Conservation (phyloP, 2,888 invertebrate species). For the Arrhopalites spinosus region DNA sequence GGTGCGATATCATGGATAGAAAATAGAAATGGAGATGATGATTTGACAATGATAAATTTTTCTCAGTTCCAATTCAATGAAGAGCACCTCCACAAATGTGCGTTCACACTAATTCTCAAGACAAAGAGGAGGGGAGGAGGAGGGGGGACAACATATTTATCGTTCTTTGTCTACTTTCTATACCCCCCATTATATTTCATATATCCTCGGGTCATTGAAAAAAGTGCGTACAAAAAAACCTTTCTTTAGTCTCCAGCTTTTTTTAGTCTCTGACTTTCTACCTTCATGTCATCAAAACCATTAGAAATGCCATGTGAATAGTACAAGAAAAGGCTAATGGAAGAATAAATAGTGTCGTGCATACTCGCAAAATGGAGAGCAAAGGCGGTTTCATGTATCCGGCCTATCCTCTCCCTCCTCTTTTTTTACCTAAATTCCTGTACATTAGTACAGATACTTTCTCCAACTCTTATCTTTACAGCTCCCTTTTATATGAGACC, state of each 20-base stretch:
- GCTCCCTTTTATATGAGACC: background rate
- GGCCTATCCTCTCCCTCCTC: background rate
- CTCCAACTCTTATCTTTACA: background rate
- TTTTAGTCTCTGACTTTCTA: background rate
- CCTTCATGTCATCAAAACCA: background rate
- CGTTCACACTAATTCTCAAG: too few species aligned
- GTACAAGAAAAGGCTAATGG: constrained; percentile 11
- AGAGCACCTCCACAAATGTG: background rate
- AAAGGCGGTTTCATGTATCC: background rate
- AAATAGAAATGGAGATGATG: too few species aligned
- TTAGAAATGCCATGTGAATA: background rate
- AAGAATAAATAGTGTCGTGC: constrained; percentile 5
- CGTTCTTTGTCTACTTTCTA: background rate
- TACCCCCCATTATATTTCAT: background rate
- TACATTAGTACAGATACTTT: background rate
- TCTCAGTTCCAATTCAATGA: constrained; percentile 27
- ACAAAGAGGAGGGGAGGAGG: too few species aligned
- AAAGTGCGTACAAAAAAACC: background rate
- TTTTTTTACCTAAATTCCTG: background rate
- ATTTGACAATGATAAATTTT: constrained; percentile 37
- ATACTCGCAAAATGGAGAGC: background rate
- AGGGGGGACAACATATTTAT: too few species aligned
- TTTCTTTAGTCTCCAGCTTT: background rate
- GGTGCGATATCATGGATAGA: constrained; percentile 23
- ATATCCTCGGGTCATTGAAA: background rate